Evolutionary conservation across 1,140 invertebrate species (phyloP).

Genomic region (Bombus balteatus): DNA sequence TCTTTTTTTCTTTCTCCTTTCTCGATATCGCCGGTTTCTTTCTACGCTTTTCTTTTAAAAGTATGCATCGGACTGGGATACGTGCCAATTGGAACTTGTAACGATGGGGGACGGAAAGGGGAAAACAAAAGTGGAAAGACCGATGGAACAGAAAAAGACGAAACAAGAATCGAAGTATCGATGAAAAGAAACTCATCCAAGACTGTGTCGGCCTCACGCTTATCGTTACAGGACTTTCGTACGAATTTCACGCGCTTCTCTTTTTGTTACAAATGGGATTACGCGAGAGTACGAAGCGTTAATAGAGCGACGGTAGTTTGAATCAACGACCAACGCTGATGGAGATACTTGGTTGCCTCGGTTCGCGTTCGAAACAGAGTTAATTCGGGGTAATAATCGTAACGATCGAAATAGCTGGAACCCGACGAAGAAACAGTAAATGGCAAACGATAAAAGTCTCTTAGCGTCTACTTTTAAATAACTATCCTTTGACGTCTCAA

Average conservation of each 20-base stretch:
- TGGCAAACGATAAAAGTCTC: background rate
- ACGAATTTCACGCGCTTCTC: background rate
- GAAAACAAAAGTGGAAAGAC: background rate
- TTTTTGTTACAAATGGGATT: background rate
- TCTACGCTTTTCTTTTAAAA: background rate
- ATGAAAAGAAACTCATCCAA: background rate
- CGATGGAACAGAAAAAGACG: no score
- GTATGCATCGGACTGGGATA: constrained; percentile 21
- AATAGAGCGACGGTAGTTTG: background rate
- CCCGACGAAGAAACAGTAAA: background rate
- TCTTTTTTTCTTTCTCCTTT: background rate
- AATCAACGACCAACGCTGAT: background rate
- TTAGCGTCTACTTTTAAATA: no score
- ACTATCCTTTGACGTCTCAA: no score
- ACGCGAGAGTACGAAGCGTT: background rate
- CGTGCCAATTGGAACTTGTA: constrained; percentile 23
- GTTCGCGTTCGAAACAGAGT: constrained; percentile 6
- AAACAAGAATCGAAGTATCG: background rate
- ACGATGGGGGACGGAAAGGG: background rate
- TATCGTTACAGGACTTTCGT: background rate
- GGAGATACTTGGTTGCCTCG: no score
- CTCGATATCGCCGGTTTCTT: background rate
- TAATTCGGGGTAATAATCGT: constrained; percentile 33
- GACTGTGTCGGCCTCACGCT: background rate
- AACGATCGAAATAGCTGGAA: background rate